These are phyloP conservation scores for Uropsilus gracilis DNA, from an alignment of 2,113 vertebrate genomes.

Conservation along the genomic window DNA sequence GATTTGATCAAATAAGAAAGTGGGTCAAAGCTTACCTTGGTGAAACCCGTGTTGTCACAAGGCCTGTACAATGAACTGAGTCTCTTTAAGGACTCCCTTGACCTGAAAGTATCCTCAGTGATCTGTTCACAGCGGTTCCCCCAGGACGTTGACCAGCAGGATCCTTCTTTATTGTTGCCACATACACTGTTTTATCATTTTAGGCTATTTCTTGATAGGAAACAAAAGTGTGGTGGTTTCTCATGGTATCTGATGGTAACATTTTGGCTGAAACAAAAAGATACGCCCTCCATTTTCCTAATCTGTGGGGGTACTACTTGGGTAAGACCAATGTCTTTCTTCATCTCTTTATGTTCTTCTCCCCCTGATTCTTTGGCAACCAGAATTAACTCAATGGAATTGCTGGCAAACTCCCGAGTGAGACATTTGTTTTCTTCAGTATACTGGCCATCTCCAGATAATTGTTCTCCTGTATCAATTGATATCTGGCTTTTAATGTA, in stretches of 20 bases:
- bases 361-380: constrained; percentile 71
- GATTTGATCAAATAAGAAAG: neutral
- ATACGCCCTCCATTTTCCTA: constrained; percentile 38
- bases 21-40: neutral
- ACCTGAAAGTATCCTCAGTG: neutral
- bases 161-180: neutral
- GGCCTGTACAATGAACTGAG: neutral
- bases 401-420: constrained; percentile 79
- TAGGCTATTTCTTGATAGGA: neutral
- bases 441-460: constrained; percentile 73
- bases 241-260: neutral
- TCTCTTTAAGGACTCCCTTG: neutral
- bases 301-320: constrained; percentile 63
- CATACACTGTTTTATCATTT: neutral
- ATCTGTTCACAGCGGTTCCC: neutral
- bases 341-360: constrained; percentile 53
- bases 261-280: constrained; percentile 1
- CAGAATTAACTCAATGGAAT: constrained; percentile 78
- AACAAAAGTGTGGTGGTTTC: neutral
- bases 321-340: constrained; percentile 44
- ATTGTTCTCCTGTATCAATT: constrained; percentile 79
- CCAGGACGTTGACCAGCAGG: neutral
- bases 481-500: constrained; percentile 84
- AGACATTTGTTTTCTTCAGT: constrained; percentile 74
- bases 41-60: neutral